These are phyloP conservation scores for Macheiramphus alcinus DNA, from an alignment of 2,113 vertebrate genomes.

Conservation along the genomic window DNA sequence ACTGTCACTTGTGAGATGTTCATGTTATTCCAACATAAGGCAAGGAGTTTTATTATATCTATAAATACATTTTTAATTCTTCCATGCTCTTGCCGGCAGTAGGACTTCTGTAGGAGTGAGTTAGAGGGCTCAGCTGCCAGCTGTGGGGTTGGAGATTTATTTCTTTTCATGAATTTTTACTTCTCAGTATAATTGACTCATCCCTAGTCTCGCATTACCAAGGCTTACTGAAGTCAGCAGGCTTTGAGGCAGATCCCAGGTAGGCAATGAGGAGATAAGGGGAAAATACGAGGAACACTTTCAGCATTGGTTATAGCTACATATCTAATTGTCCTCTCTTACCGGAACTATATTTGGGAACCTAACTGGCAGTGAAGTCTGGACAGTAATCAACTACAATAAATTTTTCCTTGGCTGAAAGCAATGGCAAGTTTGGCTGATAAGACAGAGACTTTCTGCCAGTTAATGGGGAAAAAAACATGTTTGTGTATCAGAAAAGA, in stretches of 20 bases:
- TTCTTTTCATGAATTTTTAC: neutral
- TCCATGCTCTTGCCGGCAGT: neutral
- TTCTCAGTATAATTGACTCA: neutral
- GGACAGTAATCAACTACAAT: neutral
- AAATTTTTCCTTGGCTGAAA: neutral
- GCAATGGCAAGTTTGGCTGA: neutral
- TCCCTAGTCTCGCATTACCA: neutral
- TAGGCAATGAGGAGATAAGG: neutral
- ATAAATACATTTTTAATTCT: neutral
- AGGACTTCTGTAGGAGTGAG: neutral
- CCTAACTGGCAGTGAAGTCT: neutral
- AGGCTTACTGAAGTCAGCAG: neutral
- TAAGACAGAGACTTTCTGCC: neutral
- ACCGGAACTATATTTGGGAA: neutral
- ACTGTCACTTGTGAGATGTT: accelerated
- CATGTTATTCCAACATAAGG: neutral
- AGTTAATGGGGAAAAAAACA: neutral
- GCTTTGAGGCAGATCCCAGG: neutral
- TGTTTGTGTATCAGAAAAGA: neutral
- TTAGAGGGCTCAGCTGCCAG: neutral
- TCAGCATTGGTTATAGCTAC: neutral
- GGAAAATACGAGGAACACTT: neutral
- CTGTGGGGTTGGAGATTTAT: neutral
- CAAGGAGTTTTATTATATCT: neutral
- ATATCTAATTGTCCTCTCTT: accelerated